Evolutionary conservation across 2,797 vertebrate genomes (phyloP).

Genomic region (Chloroceryle inda): DNA sequence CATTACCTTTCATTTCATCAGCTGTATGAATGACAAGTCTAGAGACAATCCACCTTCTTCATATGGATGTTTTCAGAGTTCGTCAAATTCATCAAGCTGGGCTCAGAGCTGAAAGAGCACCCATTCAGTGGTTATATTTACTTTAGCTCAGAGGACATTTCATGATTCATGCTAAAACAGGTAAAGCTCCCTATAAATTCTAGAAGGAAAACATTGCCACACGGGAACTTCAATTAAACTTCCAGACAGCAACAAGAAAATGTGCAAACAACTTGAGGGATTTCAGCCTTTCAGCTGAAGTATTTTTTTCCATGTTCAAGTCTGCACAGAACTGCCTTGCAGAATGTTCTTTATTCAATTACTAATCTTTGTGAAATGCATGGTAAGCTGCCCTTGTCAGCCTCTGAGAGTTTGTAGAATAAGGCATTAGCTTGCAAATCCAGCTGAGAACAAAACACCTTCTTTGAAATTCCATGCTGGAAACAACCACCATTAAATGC

Average conservation of each 20-base stretch:
- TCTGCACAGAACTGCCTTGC: neutral
- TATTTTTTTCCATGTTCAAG: neutral
- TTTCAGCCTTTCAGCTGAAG: neutral
- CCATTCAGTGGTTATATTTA: neutral
- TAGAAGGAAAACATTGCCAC: neutral
- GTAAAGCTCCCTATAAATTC: neutral
- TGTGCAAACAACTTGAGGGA: neutral
- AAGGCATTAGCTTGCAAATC: neutral
- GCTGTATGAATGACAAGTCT: neutral
- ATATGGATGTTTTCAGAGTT: neutral
- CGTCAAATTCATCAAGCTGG: neutral
- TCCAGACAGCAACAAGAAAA: neutral
- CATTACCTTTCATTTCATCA: neutral
- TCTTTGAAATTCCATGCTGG: neutral
- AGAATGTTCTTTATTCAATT: neutral
- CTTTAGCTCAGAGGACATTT: neutral
- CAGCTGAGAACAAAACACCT: neutral
- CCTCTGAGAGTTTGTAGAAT: neutral
- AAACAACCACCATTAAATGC: neutral
- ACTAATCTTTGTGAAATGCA: neutral
- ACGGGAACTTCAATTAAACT: neutral
- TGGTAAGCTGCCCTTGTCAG: neutral
- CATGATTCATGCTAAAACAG: neutral
- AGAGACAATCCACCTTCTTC: neutral
- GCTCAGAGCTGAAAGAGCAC: neutral